Evolutionary conservation across 2,113 vertebrate genomes (phyloP).

Genomic region (Sapayoa aenigma): DNA sequence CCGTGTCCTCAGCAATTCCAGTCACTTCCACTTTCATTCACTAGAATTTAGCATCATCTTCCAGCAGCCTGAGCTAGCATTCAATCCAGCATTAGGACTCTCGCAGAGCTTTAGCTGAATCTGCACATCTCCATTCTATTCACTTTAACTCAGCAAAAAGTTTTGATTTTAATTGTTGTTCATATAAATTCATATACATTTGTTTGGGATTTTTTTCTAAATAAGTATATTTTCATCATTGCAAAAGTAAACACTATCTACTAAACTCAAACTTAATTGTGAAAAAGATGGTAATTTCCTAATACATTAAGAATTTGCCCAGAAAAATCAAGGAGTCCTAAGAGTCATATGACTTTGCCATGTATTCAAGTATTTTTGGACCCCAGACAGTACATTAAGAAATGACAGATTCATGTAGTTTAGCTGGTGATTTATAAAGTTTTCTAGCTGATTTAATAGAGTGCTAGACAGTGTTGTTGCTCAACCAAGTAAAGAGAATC

Average conservation of each 20-base stretch:
- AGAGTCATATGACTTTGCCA: constrained; percentile 26
- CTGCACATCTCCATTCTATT: neutral
- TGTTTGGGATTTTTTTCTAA: neutral
- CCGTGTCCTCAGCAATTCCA: constrained; percentile 7
- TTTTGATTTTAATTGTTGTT: neutral
- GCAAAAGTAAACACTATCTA: neutral
- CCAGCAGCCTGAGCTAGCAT: neutral
- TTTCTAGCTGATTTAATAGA: constrained; percentile 72
- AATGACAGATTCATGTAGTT: constrained; percentile 56
- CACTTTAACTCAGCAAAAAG: neutral
- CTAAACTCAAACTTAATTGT: neutral
- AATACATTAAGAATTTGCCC: neutral
- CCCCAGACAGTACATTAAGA: constrained; percentile 47
- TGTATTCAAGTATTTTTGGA: constrained; percentile 40
- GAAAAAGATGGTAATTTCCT: neutral
- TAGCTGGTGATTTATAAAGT: constrained; percentile 72
- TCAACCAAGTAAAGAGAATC: constrained; percentile 75
- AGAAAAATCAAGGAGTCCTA: constrained; percentile 19
- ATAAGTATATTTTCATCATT: neutral
- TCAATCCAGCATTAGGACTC: neutral
- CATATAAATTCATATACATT: neutral
- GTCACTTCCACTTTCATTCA: constrained; percentile 42
- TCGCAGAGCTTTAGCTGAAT: neutral
- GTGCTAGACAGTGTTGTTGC: constrained; percentile 70
- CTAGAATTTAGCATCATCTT: constrained; percentile 43